Evolutionary conservation across 2,797 vertebrate species (phyloP), one percentile per base, ranked within the genome.

Genomic region (Schizopygopsis pylzovi): DNA sequence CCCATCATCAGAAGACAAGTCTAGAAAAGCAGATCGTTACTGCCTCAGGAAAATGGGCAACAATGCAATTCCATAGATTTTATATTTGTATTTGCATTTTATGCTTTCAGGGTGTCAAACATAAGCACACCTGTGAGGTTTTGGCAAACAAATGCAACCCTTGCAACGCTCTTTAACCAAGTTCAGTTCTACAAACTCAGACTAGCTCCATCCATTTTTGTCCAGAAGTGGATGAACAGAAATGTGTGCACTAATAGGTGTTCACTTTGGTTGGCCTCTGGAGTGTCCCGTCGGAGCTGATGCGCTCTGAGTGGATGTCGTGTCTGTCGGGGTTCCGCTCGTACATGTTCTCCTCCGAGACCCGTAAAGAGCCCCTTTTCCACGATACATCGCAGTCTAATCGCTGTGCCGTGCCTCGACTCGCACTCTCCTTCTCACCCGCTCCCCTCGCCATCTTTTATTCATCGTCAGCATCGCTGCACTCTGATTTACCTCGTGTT

Each of bases 221-320:
- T 88, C 81, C 75, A 86, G 45, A 13, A 47, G 83, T 47, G 86
- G 89, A 81, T 87, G 52, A 86, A 76, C 88, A 92, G 72, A 91
- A 93, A 92, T 94, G 89, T 94, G 92, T 81, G 85, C 92, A 91
- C 92, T 94, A 94, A 93, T 90, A 92, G 89, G 85, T 80, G 83
- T 90, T 90, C 86, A 86, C 85, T 82, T 86, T 88, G 81, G 80
- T 90, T 59, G 71, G 91, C 93, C 94, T 95, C 90, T 86, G 68
- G 92, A 93, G 95, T 93, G 92, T 88, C 86, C 72, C 90, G 85
- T 77, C 77, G 89, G 90, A 93, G 90, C 90, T 95, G 94, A 96
- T 95, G 93, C 85, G 90, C 92, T 92, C 89, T 96, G 94, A 96
- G 93, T 94, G 92, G 93, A 94, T 95, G 94, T 92, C 93, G 93